Evolutionary conservation across 2,888 invertebrate species (phyloP), one percentile per base, ranked within the genome.

Genomic region (Nomada flava): DNA sequence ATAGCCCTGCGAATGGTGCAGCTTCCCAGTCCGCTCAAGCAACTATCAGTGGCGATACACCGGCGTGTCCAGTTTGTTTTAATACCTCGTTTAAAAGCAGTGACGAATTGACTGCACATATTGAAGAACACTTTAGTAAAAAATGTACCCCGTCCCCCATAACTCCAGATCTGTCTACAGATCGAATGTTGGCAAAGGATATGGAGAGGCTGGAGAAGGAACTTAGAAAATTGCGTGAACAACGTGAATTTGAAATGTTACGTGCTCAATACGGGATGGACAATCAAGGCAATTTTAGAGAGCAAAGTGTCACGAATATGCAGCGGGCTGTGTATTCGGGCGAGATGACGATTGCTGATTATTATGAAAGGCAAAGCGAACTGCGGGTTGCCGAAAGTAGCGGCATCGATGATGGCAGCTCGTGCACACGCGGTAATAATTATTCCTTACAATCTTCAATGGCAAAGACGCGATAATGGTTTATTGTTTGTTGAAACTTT

Each of bases 221-320:
- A 91, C 97, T 97, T 0, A 95, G 96, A 88, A 95, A 96, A 86
- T 95, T 96, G 84, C 95, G 97, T 36, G 97, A 98, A 90, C 96
- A 97, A 90, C 95, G 96, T 63, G 97, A 98, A 92, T 98, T 98
- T 92, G 97, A 97, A 90, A 94, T 97, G 94, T 92, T 98, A 53
- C 94, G 96, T 91, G 97, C 97, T 2, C 97, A 97, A 92, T 98
- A 98, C 91, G 98, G 98, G 1, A 98, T 98, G 98, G 97, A 97
- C 91, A 97, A 97, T 92, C 97, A 97, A 90, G 97, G 97, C 9
- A 97, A 97, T 90, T 97, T 96, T 94, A 94, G 96, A 64, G 96
- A 97, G 89, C 96, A 98, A 82, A 97, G 97, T 29, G 96, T 97
- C 20, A 96, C 96, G 82, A 97, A 97, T 91, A 95, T 98, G 94